These are phyloP conservation scores for Aldrovandia affinis DNA, from an alignment of 2,797 vertebrate genomes.

Conservation along the genomic window DNA sequence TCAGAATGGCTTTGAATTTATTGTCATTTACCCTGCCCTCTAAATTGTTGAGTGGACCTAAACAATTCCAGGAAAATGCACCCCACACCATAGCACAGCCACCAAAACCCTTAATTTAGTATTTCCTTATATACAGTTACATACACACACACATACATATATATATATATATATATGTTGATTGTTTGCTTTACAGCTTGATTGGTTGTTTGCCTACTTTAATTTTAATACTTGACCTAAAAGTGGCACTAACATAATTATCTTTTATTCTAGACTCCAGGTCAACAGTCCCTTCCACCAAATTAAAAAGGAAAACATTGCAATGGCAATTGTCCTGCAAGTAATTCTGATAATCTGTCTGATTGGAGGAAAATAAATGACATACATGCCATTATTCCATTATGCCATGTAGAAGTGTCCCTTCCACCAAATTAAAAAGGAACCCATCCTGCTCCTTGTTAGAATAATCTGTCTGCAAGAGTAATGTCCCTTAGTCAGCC, in stretches of 20 bases:
- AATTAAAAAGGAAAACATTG: slow-evolving; percentile 89
- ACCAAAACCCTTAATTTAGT: too few species aligned
- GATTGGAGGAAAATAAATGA: slow-evolving; percentile 90
- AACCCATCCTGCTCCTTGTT: too few species aligned
- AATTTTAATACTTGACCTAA: not conserved
- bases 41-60: too few species aligned
- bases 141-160: too few species aligned
- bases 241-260: not conserved
- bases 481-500: not conserved
- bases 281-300: slow-evolving; percentile 88
- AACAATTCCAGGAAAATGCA: too few species aligned
- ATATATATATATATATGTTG: too few species aligned
- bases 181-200: not conserved
- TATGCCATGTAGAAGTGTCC: slow-evolving; percentile 81
- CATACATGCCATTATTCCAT: too few species aligned
- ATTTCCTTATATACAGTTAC: too few species aligned
- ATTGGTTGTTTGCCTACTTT: not conserved
- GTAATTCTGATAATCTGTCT: slow-evolving; percentile 90
- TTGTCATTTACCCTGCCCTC: too few species aligned
- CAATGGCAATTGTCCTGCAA: slow-evolving; percentile 88
- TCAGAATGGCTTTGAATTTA: too few species aligned
- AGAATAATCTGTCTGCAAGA: not conserved
- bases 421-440: too few species aligned
- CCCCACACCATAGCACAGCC: too few species aligned
- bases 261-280: slow-evolving; percentile 76